phyloP scores from a whole-genome alignment of 2,113 vertebrate species.

The Mungos mungo region DNA sequence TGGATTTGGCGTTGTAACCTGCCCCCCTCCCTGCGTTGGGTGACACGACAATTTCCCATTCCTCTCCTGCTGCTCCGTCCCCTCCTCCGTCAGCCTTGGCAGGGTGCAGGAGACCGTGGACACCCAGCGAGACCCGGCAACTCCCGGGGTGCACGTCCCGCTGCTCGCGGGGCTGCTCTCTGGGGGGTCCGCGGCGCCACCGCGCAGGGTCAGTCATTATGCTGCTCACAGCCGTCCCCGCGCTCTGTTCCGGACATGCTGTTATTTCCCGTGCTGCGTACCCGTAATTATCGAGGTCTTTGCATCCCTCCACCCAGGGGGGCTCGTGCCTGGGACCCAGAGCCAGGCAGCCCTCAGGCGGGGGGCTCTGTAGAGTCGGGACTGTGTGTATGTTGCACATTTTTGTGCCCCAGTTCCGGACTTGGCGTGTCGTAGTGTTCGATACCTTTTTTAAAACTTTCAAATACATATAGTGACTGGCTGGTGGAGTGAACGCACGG shows the following conservation, averaged over 20 bases:
- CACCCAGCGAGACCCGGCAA: neutral
- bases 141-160: fast-evolving
- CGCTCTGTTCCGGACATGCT: fast-evolving
- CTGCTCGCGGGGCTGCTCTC: fast-evolving
- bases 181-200: fast-evolving
- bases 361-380: fast-evolving
- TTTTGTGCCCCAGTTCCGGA: neutral
- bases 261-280: fast-evolving
- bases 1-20: neutral
- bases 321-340: neutral
- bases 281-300: neutral
- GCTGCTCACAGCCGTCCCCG: fast-evolving
- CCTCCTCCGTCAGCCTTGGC: neutral
- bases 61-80: neutral
- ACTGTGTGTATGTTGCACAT: fast-evolving
- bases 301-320: fast-evolving
- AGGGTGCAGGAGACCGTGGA: neutral
- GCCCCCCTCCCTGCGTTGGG: neutral
- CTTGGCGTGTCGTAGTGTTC: neutral
- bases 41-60: fast-evolving
- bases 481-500: fast-evolving
- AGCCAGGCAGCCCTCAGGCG: neutral
- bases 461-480: neutral
- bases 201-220: fast-evolving
- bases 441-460: neutral